Percentiles rank a stretch among this genome's conserved stretches.
Evolutionary conservation across 2,888 invertebrate species (phyloP).

Genomic region (Limenitis arthemis): DNA sequence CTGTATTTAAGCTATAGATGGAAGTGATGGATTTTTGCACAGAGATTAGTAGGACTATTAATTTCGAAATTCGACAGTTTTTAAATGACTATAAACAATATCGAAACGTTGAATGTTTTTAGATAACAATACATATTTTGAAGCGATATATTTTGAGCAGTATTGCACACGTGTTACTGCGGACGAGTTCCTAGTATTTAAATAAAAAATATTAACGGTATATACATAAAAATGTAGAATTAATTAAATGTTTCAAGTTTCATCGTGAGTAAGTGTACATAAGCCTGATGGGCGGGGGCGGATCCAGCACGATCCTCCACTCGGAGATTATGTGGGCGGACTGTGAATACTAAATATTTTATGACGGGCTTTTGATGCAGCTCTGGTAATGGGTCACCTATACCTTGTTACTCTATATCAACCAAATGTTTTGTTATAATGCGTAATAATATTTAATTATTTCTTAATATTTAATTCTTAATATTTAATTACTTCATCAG

Average conservation of each 20-base stretch:
- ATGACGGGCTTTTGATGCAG: slow-evolving; percentile 46
- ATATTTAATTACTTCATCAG: too few relatives aligned
- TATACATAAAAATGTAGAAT: background rate
- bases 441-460: background rate
- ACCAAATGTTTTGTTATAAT: background rate
- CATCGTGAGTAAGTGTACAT: background rate
- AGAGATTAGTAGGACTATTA: too few relatives aligned
- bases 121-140: too few relatives aligned
- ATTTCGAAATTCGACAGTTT: too few relatives aligned
- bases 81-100: too few relatives aligned
- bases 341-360: slow-evolving; percentile 64
- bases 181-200: too few relatives aligned
- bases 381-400: slow-evolving; percentile 25
- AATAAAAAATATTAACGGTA: background rate
- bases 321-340: slow-evolving; percentile 53
- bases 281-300: slow-evolving; percentile 51
- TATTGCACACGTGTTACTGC: too few relatives aligned
- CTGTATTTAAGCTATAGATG: too few relatives aligned
- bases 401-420: slow-evolving; percentile 10
- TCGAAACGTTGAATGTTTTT: too few relatives aligned
- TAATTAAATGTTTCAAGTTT: slow-evolving; percentile 3
- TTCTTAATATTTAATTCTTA: background rate
- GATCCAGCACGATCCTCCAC: slow-evolving; percentile 45
- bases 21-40: too few relatives aligned
- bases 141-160: too few relatives aligned